Base-by-base conservation (phyloP, 2,113 vertebrate species). In the Cynopterus brachyotis region DNA sequence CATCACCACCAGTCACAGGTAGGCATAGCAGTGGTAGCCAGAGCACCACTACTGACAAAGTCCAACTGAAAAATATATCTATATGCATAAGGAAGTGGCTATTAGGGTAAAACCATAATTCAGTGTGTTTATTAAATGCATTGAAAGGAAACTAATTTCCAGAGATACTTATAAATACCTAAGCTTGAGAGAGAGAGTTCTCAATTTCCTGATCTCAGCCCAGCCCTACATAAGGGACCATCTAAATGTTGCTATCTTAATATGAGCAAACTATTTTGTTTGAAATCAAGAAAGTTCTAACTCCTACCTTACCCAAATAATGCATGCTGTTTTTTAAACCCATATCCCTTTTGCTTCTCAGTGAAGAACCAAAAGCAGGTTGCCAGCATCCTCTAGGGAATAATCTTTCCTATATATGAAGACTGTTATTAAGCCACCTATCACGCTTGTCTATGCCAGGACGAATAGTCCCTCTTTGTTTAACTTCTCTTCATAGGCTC, bases 391-490 rank as follows among this genome's bases (percentile, higher is more conserved):
- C 92, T 96, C 84, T 42, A 32, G 73, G 62, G 20, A 96, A 26
- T 94, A 95, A 95, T 94, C 92, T 81, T 92, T 96, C 79, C 76
- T 66, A 42, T 64, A 40, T 57, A 80, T 95, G 94, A 96, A 94
- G 91, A 94, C 94, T 96, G 78, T 93, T 92, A 93, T 96, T 97
- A 97, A 96, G 78, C 53, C 20, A 28, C 60, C 95, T 89, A 95
- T 96, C 95, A 93, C 94, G 59, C 78, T 59, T 96, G 85, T 97
- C 96, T 93, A 12, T 88, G 85, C 35, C 28, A n/a, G 80, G 55
- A 85, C 84, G 94, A 86, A 89, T 96, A 96, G 93, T 91, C 94
- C 86, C 87, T 83, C 10, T 96, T 96, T 89, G 89, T 96, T 97
- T 83, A 89, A 66, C 96, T 96, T 96, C 82, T 87, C 91, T 50